Base-by-base conservation (phyloP, 2,797 vertebrate species). In the Amphiprion clarkii region DNA sequence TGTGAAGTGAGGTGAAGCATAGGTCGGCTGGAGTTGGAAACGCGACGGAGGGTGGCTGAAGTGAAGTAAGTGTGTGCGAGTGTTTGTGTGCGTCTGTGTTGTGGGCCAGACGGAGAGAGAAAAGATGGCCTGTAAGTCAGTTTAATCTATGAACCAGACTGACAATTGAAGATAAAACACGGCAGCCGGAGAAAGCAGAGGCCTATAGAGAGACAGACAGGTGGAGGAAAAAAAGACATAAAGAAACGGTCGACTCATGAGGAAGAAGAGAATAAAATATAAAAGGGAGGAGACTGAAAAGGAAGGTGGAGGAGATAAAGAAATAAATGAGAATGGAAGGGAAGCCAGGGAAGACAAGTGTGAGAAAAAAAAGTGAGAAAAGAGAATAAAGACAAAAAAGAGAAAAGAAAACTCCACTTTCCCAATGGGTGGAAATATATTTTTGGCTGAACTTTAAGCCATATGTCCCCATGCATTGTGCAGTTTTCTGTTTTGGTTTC, bases 111-210 rank as follows among this genome's bases (percentile, higher is more conserved):
- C 44, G 4, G 58, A 55, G 33, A 63, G 33, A 51, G n/a, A 66
- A 53, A 65, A 66, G 56, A 1, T 33, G 27, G 29, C 27, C 74
- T 59, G 55, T 67, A 67, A 78, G 6, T 67, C 59, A 62, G 65
- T 82, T 75, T 79, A 79, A 79, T 82, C 69, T 82, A 58, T 66
- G 76, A 83, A 68, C 68, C 49, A 64, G n/a, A 55, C 66, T 67
- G 68, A 78, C 40, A 70, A 67, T 55, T 70, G 42, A 59, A 84
- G 62, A 75, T 74, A 61, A 69, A 79, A 49, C 19, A n/a, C 19
- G 7, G 56, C 61, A 74, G 33, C 33, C 71, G 53, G 53, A 55
- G 70, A 74, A 54, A 59, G 16, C 23, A 21, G 44, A 17, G 14
- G 56, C 39, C 29, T 76, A 56, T 46, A 33, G 59, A 44, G 42